Evolutionary conservation across 64 coral and sea anemone genomes (phyloP), one percentile per base, ranked within the genome.

Genomic region (Actinia tenebrosa): DNA sequence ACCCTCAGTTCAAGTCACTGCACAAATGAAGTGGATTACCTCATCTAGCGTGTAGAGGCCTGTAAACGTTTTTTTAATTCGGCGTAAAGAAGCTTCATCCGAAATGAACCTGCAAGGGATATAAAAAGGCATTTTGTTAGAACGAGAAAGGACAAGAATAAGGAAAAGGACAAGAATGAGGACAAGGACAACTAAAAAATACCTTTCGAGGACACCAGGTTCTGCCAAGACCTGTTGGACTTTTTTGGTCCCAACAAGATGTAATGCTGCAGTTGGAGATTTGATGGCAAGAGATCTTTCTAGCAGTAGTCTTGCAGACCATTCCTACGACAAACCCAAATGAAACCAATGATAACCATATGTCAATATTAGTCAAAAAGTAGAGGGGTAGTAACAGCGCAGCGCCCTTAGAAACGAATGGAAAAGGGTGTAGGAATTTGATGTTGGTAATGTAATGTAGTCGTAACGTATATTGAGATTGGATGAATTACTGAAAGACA

Each of bases 161-260:
- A 8, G 22, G 5, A 66, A 1, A 66, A 66, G n/a, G 22, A n/a
- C 19, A 25, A 66, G 63, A n/a, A 10, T 5, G 7, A 9, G 15
- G n/a, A n/a, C n/a, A 66, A 66, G 10, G 3, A 6, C 63, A 23
- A n/a, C 3, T 6, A 37, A 37, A 37, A 37, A 37, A 37, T 47
- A 98, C 96, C 92, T 98, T 77, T 98, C 96, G 44, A 98, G 69
- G 52, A 88, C 81, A 45, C 90, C 96, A 56, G 92, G 96, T 66
- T 88, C 86, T 42, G 92, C 96, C 14, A 98, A 85, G 0, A 94
- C 90, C 71, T 98, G 96, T 84, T 98, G 96, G 22, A 98, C 86
- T 68, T 98, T 98, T 71, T 98, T 98, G 62, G 96, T 98, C 16
- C 96, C 96, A 55, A 89, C 96, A 77, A 98, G 84, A 14, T 98